Percentiles rank a stretch among this genome's conserved stretches.
These are phyloP conservation scores for Palloptera scutellata DNA, from an alignment of 2,888 invertebrate genomes.

Conservation along the genomic window DNA sequence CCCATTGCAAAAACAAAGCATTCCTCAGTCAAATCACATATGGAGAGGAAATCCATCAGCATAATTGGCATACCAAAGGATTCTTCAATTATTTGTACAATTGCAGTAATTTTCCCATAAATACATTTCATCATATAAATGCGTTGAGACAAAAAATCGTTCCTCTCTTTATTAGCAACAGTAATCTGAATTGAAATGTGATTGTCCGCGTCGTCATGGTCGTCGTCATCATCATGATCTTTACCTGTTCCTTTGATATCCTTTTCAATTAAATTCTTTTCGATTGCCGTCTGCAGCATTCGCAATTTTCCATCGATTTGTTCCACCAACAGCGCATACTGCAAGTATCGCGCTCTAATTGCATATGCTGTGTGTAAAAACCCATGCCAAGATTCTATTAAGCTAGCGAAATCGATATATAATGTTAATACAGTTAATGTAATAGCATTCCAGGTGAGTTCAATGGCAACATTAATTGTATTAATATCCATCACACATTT, in stretches of 20 bases:
- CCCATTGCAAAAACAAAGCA: constrained; percentile 41
- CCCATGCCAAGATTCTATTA: constrained; percentile 3
- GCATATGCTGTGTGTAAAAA: constrained; percentile 39
- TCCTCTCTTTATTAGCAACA: neutral
- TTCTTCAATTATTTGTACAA: constrained; percentile 37
- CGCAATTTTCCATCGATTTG: constrained; percentile 44
- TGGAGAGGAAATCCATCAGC: constrained; percentile 45
- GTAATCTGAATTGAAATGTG: neutral
- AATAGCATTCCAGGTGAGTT: neutral
- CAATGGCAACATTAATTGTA: neutral
- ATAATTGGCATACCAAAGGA: constrained; percentile 45
- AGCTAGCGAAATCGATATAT: neutral
- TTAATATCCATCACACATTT: neutral
- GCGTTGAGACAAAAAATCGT: constrained; percentile 5
- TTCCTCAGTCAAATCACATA: constrained; percentile 45
- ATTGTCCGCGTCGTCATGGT: too few species aligned
- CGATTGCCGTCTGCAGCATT: constrained; percentile 30
- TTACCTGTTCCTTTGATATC: constrained; percentile 10
- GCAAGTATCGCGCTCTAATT: constrained; percentile 45
- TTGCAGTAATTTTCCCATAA: constrained; percentile 35
- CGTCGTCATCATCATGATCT: neutral
- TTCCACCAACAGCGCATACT: constrained; percentile 42
- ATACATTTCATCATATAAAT: constrained; percentile 34
- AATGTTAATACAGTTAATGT: neutral
- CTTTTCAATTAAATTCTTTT: constrained; percentile 18